Evolutionary conservation across 2,888 invertebrate genomes (phyloP), one percentile per base, ranked within the genome.

Genomic region (Diaphora mendica): DNA sequence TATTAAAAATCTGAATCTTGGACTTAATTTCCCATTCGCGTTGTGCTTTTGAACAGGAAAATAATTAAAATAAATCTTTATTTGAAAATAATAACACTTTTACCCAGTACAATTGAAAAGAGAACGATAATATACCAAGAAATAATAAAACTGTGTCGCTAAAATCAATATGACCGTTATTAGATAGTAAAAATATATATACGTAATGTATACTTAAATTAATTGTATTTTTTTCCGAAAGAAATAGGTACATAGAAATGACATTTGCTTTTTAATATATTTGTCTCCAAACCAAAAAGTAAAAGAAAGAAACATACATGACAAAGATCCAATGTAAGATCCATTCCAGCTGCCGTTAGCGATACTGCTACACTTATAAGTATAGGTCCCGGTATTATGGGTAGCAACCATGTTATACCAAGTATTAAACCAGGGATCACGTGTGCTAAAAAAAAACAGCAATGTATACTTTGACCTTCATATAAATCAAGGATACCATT

Each of bases 271-370:
- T n/a, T n/a, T n/a, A n/a, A n/a, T n/a, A n/a, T n/a, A n/a, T n/a
- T n/a, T n/a, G n/a, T n/a, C n/a, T n/a, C n/a, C n/a, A n/a, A n/a
- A n/a, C 11, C 55, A 55, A 55, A 59, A 68, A 15, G 15, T 35
- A 39, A 65, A 51, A 55, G 9, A 39, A 64, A 13, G 0, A 59
- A 65, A 72, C 96, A 91, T 78, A 95, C 95, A 77, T 95, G 93
- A 80, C 94, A 94, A 39, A 97, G 96, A 77, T 97, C 97, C 80
- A 96, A 93, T 23, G 96, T 96, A 0, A 96, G 95, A 85, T 97
- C 96, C 89, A 96, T 96, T 26, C 97, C 97, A 39, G 96, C 96
- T 72, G 96, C 96, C 17, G 97, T 97, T 76, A 97, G 90, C 0
- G 95, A 85, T 9, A 96, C 94, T 20, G 94, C 93, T 71, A 88